A percentile compares a stretch with the other conserved stretches of the same genome.
These are phyloP conservation scores for Dynastes maya DNA, from an alignment of 2,888 invertebrate genomes.

Conservation along the genomic window DNA sequence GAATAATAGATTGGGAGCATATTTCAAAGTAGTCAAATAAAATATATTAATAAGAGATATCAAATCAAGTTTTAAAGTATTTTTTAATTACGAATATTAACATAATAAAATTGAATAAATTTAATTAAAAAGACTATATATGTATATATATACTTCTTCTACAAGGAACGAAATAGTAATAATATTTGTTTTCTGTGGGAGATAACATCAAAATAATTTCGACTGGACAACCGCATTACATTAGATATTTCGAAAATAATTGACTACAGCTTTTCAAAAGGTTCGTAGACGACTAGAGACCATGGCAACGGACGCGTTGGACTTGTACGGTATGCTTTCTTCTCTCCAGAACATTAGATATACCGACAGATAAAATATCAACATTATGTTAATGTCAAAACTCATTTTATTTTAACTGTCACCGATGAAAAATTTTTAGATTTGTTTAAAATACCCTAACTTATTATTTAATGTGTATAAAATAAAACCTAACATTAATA, in stretches of 20 bases:
- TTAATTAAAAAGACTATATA: constrained; percentile 22
- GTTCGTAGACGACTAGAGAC: constrained; percentile 20
- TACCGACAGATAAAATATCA: constrained; percentile 50
- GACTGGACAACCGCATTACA: constrained; percentile 41
- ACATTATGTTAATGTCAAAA: constrained; percentile 54
- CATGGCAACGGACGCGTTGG: constrained; percentile 3
- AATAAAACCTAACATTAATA: constrained; percentile 49
- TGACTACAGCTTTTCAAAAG: constrained; percentile 38
- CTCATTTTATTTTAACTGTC: constrained; percentile 52
- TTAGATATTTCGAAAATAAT: constrained; percentile 49
- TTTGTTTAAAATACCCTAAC: constrained; percentile 52
- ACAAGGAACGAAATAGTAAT: neutral
- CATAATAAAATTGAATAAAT: constrained; percentile 29
- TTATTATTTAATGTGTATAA: constrained; percentile 51
- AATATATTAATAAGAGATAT: constrained; percentile 5
- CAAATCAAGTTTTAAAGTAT: too few species aligned
- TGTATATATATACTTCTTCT: neutral
- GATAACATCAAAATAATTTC: constrained; percentile 47
- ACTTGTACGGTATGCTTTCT: constrained; percentile 10
- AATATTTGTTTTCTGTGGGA: neutral
- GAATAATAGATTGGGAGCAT: too few species aligned
- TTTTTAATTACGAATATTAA: constrained; percentile 14
- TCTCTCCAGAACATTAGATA: constrained; percentile 44
- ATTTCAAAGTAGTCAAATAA: neutral
- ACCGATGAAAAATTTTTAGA: constrained; percentile 51